Evolutionary conservation across 2,888 invertebrate species (phyloP), one percentile per base, ranked within the genome.

Genomic region (Xestia rhomboidea): DNA sequence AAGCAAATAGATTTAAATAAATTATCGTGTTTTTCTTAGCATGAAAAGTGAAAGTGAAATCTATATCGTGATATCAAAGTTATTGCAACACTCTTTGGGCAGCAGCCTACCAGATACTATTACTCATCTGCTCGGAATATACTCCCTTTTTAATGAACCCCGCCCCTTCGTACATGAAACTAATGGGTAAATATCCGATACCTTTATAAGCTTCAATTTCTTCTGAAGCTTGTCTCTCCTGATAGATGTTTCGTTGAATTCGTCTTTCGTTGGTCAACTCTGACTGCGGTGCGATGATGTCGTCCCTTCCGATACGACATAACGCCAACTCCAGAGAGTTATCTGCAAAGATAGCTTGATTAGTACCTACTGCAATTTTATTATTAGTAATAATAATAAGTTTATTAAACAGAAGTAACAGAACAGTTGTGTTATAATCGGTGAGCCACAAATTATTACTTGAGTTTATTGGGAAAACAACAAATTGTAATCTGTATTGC

Each of bases 251-350:
- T 3, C 97, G 92, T 89, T 95, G 96, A n/a, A 97, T 97, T 15
- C 97, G 93, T 63, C 97, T 89, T 84, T 97, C 97, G 84, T 97
- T 97, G 27, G 97, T 97, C 54, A 97, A 94, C 83, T 97, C 98
- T 87, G 98, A 98, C 94, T 98, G 99, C 89, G 98, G 98, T 85
- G 98, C 98, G 89, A 99, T 98, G 73, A 99, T 99, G 93, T 99
- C 99, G 91, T 99, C 99, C 88, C 99, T 97, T 76, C 98, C 98
- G 82, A 99, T 99, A 87, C 98, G 97, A 90, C 98, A 97, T 66
- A 99, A 97, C 2, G 99, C 99, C 88, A 98, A 97, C 93, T 99
- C 99, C 88, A 99, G 95, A 11, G 98, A 97, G 90, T 97, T 98
- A 84, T 97, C 97, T 97, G 86, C 1, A 90, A 91, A 49, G 13